Percentiles rank a stretch among this genome's conserved stretches.
Evolutionary conservation across 2,797 vertebrate species (phyloP).

Genomic region (Sebastolobus altivelis): DNA sequence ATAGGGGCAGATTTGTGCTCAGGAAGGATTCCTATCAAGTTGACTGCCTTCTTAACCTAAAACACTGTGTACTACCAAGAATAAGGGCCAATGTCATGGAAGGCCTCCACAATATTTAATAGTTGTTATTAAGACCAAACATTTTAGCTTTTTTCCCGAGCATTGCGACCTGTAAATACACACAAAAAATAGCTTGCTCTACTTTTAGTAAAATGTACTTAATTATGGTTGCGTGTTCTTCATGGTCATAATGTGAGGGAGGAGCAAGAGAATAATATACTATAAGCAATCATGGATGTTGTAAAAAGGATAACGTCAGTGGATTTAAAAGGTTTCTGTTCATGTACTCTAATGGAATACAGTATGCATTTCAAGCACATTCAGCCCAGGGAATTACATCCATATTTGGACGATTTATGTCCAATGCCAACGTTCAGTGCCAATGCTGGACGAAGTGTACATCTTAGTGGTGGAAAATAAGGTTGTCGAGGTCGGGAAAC

Average conservation of each 20-base stretch:
- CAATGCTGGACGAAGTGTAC: background rate
- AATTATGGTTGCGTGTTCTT: rapidly evolving
- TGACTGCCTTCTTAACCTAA: background rate
- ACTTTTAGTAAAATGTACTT: background rate
- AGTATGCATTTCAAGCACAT: background rate
- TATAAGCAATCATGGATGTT: background rate
- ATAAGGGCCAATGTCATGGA: background rate
- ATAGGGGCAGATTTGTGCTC: background rate
- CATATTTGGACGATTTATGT: background rate
- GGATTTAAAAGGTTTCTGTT: background rate
- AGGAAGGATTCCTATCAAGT: background rate
- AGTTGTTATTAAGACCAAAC: background rate
- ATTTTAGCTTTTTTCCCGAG: background rate
- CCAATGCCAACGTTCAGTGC: background rate
- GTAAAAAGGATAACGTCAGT: background rate
- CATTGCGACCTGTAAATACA: background rate
- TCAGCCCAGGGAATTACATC: background rate
- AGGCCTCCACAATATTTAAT: background rate
- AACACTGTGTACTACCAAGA: background rate
- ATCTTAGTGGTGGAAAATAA: background rate
- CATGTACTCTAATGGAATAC: background rate
- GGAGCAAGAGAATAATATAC: background rate
- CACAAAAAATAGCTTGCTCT: background rate
- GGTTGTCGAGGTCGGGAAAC: background rate
- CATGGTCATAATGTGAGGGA: background rate